Evolutionary conservation across 1,140 invertebrate species (phyloP), one percentile per base, ranked within the genome.

Genomic region (Papilio dardanus): DNA sequence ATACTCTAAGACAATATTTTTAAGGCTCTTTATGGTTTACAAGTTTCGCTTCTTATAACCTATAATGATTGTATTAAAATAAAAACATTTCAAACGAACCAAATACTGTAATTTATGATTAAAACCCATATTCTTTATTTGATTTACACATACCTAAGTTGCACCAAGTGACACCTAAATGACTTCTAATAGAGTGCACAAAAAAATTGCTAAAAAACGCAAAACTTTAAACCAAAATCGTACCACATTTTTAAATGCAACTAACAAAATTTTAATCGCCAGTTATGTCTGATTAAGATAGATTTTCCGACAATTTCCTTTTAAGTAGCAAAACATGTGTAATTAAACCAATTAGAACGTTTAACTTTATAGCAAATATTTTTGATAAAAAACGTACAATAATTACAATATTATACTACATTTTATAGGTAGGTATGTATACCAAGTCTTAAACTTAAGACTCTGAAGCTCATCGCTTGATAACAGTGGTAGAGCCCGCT

Each of bases 261-360:
- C 10, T 3, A 28, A 28, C 24, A 62, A 62, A 50, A 62, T 62
- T 21, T 28, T 62, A 30, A 62, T 30, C 54, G 54, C 7, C 0
- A 62, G 54, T 62, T 62, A 62, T 62, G 54, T 30, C 54, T 24
- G 54, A 28, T 62, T 62, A 62, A 21, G 24, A 30, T 19, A 50
- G 54, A 62, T 62, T 62, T 62, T 62, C 54, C 54, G 24, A 62
- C 54, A 62, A 24, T 62, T 62, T 62, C 54, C 54, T 28, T 28
- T 3, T 16, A 62, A 50, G 46, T 62, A 62, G 24, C 12, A 28
- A 10, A 14, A 24, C 16, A 62, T 62, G 54, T 62, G 54, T 62
- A 62, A 62, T 62, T 62, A 62, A 62, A 28, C 54, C 24, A 62
- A 62, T 62, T 62, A 62, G 12, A 62, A 10, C 54, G 16, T 62